Percentiles rank a stretch among this genome's conserved stretches.
Conservation (phyloP, 2,888 invertebrate species). For the Galerucella pusilla region DNA sequence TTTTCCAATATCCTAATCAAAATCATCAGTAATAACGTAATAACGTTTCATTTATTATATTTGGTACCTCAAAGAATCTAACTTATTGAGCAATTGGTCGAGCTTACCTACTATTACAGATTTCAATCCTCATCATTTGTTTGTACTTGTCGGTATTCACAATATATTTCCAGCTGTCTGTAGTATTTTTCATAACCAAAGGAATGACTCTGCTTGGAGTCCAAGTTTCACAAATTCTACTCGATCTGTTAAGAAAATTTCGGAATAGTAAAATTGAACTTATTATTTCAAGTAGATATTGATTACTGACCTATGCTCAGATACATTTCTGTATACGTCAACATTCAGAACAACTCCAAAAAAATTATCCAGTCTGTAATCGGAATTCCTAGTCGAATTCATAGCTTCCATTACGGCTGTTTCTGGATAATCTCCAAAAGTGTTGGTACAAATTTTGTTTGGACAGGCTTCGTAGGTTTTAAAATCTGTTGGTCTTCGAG, state of each 20-base stretch:
- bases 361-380: not conserved
- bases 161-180: slow-evolving; percentile 16
- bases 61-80: too few relatives aligned
- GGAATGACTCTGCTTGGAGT: not conserved
- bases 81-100: too few relatives aligned
- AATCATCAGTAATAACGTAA: too few relatives aligned
- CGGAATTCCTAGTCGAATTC: not conserved
- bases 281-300: not conserved
- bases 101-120: not conserved
- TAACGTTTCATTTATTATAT: too few relatives aligned
- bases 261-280: not conserved
- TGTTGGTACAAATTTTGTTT: not conserved
- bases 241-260: not conserved
- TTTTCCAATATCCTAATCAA: too few relatives aligned
- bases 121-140: slow-evolving; percentile 6
- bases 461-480: not conserved
- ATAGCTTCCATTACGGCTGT: not conserved
- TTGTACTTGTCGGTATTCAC: slow-evolving; percentile 19
- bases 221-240: not conserved
- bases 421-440: not conserved
- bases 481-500: not conserved
- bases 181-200: slow-evolving; percentile 9
- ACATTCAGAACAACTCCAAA: not conserved
- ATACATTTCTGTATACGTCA: slow-evolving; percentile 4
- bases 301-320: not conserved